Base-by-base conservation (phyloP, 2,113 vertebrate species). In the Lontra canadensis region DNA sequence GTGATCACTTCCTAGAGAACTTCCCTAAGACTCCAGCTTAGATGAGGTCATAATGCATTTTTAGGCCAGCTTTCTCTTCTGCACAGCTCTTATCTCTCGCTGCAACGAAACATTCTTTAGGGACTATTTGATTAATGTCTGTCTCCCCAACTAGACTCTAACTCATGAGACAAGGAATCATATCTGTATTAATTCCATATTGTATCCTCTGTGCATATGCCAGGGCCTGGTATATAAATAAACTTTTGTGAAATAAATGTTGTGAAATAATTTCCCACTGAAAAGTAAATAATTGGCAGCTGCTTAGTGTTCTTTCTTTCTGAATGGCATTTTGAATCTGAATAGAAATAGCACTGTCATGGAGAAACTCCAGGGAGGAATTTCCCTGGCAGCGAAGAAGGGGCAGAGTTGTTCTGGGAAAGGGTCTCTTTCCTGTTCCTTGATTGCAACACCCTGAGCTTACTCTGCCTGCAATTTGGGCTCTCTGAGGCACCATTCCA, bases 241-340 rank as follows among this genome's bases (percentile, higher is more conserved):
- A 59, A 73, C 42, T 15, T 93, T 61, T 88, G 67, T 83, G 78
- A 91, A 90, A 74, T 65, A 93, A 94, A 96, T 73, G 11, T 80
- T 94, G 39, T 88, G 71, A 90, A 96, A 92, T 93, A 49, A 86
- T 92, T 90, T 95, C 55, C 59, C 89, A 79, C 71, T 69, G 78
- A 94, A 82, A 52, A 71, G 61, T 82, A 90, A 96, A 90, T 78
- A 90, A 57, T 67, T 93, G 73, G 69, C 59, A 96, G 21, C 14
- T 61, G 21, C 67, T 44, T 91, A 42, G 42, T 73, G 44, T 47
- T 71, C 82, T 90, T 88, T 90, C 36, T 34, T 95, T 91, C 65
- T 23, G n/a, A 74, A 0, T 36, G 73, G 39, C 57, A 83, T 95
- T 96, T 93, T 89, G 85, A 82, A 69, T 94, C 42, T 96, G 86